phyloP scores from a whole-genome alignment of 2,888 invertebrate genomes.

The Callyntrura sp. region DNA sequence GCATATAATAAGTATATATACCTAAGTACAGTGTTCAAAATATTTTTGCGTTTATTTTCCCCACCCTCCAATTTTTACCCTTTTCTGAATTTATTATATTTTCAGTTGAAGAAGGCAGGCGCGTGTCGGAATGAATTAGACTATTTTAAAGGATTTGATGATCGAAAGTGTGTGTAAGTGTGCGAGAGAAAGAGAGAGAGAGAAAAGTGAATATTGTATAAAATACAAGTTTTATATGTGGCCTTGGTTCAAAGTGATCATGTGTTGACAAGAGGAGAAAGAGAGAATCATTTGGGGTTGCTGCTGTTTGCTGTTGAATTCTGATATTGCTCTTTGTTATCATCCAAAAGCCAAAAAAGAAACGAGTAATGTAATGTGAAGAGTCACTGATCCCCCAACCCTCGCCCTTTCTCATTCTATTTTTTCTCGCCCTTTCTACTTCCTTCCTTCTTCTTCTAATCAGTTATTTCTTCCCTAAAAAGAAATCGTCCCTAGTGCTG shows the following conservation, averaged over 20 bases:
- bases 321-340: slow-evolving; percentile 31
- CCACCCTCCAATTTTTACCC: slow-evolving; percentile 53
- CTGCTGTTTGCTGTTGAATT: not conserved
- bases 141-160: slow-evolving; percentile 48
- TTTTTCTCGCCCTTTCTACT: not conserved
- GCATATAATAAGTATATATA: not conserved
- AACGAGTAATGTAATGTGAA: slow-evolving; percentile 57
- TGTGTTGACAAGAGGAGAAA: slow-evolving; percentile 61
- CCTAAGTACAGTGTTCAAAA: not conserved
- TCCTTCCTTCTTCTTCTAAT: slow-evolving; percentile 18
- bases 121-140: slow-evolving; percentile 66
- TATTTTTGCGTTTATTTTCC: slow-evolving; percentile 19
- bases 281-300: slow-evolving; percentile 34
- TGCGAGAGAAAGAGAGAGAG: too few species aligned
- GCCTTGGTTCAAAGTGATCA: slow-evolving; percentile 45
- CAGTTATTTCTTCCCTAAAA: slow-evolving; percentile 38
- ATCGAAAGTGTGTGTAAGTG: too few species aligned
- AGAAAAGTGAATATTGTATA: not conserved
- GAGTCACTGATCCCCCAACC: slow-evolving; percentile 64
- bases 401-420: slow-evolving; percentile 30
- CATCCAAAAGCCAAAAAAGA: slow-evolving; percentile 51
- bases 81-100: slow-evolving; percentile 36
- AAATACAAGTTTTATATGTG: not conserved
- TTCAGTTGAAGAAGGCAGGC: slow-evolving; percentile 38
- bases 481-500: not conserved